Conservation (phyloP, 2,888 invertebrate species). For the Cephalotes varians region DNA sequence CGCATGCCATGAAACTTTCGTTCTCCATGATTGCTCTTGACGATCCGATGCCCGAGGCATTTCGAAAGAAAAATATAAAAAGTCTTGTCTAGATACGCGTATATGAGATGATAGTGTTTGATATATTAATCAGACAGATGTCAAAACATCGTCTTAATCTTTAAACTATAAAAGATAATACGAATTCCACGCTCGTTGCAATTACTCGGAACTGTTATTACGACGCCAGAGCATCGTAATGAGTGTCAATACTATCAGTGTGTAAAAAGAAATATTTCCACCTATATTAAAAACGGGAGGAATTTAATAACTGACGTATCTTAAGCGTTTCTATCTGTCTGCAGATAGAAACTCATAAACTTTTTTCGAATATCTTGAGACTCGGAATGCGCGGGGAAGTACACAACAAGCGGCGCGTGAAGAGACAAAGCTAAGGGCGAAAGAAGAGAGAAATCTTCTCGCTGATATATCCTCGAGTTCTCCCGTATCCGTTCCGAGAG, state of each 20-base stretch:
- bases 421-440: conserved; percentile 31
- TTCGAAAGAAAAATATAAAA: background rate
- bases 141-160: background rate
- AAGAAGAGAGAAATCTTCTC: conserved; percentile 27
- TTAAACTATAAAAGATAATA: background rate
- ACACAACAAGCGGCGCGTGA: conserved; percentile 8
- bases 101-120: background rate
- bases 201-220: background rate
- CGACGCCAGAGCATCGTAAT: background rate
- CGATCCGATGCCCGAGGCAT: background rate
- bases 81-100: background rate
- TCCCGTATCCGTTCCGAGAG: conserved; percentile 53
- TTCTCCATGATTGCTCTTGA: background rate
- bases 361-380: conserved; percentile 28
- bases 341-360: conserved; percentile 45
- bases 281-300: conserved; percentile 42
- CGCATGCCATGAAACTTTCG: conserved; percentile 23
- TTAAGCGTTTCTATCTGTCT: conserved; percentile 36
- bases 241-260: conserved; percentile 18
- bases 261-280: background rate
- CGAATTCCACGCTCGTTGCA: background rate
- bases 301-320: conserved; percentile 53
- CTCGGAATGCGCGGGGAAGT: conserved; percentile 24
- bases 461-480: conserved; percentile 62
- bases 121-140: background rate